These are phyloP conservation scores for Sphaerophoria taeniata DNA, from an alignment of 2,888 invertebrate genomes.

Conservation along the genomic window DNA sequence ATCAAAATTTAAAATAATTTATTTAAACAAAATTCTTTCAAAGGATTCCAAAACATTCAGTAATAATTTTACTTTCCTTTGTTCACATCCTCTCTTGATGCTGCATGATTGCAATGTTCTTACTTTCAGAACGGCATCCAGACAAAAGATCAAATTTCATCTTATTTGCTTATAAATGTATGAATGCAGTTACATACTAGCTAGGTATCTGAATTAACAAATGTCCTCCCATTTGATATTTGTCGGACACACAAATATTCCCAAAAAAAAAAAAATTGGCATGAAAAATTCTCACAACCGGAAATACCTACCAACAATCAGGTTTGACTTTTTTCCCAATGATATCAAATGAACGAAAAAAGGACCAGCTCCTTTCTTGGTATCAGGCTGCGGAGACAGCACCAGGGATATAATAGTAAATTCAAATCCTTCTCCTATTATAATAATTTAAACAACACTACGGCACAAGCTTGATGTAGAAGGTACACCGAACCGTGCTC, in stretches of 20 bases:
- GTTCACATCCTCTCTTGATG: background rate
- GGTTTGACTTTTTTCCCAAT: conserved; percentile 34
- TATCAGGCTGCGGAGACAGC: background rate
- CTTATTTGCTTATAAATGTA: conserved; percentile 44
- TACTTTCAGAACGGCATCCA: background rate
- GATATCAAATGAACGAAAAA: conserved; percentile 47
- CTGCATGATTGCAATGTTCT: background rate
- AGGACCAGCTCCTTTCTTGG: conserved; percentile 17
- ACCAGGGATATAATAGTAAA: conserved; percentile 54
- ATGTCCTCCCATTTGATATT: conserved; percentile 9
- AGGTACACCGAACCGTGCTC: conserved; percentile 67
- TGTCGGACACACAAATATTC: background rate
- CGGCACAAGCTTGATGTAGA: conserved; percentile 68
- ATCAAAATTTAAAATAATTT: too few species aligned
- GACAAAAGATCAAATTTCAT: conserved; percentile 45
- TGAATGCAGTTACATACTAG: background rate
- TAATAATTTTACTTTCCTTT: too few species aligned
- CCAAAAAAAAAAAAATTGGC: background rate
- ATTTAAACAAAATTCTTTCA: too few species aligned
- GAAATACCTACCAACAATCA: conserved; percentile 69
- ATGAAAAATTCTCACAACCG: conserved; percentile 23
- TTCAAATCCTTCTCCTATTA: conserved; percentile 70
- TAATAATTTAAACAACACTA: conserved; percentile 72
- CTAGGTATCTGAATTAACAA: conserved; percentile 34
- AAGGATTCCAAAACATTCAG: too few species aligned